Evolutionary conservation across 2,113 vertebrate species (phyloP), one percentile per base, ranked within the genome.

Genomic region (Gobio gobio): DNA sequence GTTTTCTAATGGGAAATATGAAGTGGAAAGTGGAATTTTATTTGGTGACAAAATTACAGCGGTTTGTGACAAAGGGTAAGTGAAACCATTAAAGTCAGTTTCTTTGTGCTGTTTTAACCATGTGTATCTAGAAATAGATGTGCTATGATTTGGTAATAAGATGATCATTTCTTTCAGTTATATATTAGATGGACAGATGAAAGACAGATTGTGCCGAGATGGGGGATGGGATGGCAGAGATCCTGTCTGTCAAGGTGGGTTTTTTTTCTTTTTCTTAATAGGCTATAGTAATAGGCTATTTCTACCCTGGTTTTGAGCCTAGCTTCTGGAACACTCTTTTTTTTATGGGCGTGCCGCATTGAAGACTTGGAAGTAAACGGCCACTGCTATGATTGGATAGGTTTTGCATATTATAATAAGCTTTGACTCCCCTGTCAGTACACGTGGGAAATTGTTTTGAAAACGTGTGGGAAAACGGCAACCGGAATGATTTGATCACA

Each of bases 221-320:
- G 0, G 2, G 2, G 92, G 90, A 0, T 95, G 94, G 94, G 0
- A 0, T 0, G 78, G 5, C 18, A 88, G 87, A 66, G 3, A 64
- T 12, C 84, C 91, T 36, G 0, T 0, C 0, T 95, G 94, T 92
- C 90, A 93, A 88, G 89, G 94, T 95, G 49, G 58, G 51, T 2
- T 7, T 51, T 54, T 80, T 1, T 68, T 0, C 4, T 54, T 33
- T 33, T 29, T 29, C 29, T 29, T 29, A 29, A 29, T 29, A 29
- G 29, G 29, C 29, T 29, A 29, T 29, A 29, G 29, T 29, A 29
- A 29, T 29, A 29, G 29, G 29, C 29, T 29, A 29, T 29, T 29
- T 29, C 29, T 29, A 29, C 29, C 29, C 29, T 29, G 29, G 29
- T 29, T 29, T 29, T 29, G 29, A 29, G 29, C 29, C 29, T 29